Evolutionary conservation across 2,888 invertebrate species (phyloP).

Genomic region (Cryptus armator): DNA sequence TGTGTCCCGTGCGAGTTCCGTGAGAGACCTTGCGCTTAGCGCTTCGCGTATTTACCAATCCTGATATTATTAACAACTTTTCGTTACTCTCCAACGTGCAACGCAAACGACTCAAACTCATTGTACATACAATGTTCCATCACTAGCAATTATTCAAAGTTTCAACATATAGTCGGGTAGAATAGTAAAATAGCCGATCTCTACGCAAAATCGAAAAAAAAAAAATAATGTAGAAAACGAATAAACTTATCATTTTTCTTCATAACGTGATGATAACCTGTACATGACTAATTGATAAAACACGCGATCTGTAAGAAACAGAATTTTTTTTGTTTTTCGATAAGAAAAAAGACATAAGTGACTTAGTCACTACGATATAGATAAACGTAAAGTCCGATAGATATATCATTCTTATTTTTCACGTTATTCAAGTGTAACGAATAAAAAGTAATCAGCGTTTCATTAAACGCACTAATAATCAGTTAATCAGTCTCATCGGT

Average conservation of each 20-base stretch:
- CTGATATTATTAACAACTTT: constrained; percentile 47
- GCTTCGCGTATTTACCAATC: constrained; percentile 61
- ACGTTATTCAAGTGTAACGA: background rate
- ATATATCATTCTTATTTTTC: background rate
- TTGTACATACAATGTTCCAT: constrained; percentile 26
- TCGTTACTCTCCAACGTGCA: constrained; percentile 36
- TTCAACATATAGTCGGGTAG: background rate
- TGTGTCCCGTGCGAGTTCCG: constrained; percentile 31
- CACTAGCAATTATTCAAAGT: background rate
- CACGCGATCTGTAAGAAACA: too few species aligned
- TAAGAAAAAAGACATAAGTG: too few species aligned
- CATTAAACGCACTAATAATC: background rate
- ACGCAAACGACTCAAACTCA: constrained; percentile 30
- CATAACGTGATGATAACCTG: too few species aligned
- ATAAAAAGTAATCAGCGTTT: background rate
- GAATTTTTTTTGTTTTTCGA: too few species aligned
- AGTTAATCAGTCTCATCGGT: background rate
- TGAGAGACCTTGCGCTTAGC: constrained; percentile 63
- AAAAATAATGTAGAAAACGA: too few species aligned
- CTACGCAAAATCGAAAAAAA: too few species aligned
- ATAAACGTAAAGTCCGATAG: background rate
- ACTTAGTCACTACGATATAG: background rate
- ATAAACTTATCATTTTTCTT: background rate
- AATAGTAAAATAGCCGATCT: too few species aligned
- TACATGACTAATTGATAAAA: too few species aligned